These are phyloP conservation scores for Columbina picui DNA, from an alignment of 2,113 vertebrate species.

Conservation along the genomic window DNA sequence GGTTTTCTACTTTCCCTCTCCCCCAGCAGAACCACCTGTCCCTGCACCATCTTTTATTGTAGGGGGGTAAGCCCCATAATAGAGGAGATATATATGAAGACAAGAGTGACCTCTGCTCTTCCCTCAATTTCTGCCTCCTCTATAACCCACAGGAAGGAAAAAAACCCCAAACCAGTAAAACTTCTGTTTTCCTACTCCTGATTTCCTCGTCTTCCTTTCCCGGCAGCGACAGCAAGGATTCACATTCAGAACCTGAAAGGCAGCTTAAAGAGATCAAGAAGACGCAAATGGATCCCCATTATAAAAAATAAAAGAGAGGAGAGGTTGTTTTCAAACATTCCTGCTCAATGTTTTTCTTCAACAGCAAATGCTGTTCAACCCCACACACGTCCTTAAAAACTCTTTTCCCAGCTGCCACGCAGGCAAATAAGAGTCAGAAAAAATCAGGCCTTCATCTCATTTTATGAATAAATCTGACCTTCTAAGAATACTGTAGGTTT, in stretches of 20 bases:
- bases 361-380: not conserved
- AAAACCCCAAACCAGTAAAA: not conserved
- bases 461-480: not conserved
- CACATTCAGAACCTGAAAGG: not conserved
- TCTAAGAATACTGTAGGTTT: conserved; percentile 15
- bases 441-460: not conserved
- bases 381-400: no score
- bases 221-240: not conserved
- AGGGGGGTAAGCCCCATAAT: not conserved
- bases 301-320: not conserved
- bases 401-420: not conserved
- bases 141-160: not conserved
- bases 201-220: not conserved
- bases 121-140: not conserved
- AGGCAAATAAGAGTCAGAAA: not conserved
- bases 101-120: not conserved
- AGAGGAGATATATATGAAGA: not conserved
- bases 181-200: not conserved
- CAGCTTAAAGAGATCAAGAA: not conserved
- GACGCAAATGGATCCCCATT: not conserved
- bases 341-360: not conserved
- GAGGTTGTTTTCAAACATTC: not conserved
- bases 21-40: not conserved
- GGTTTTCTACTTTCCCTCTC: not conserved
- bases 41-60: not conserved